Evolutionary conservation across 2,888 invertebrate species (phyloP).

Genomic region (Ornithoptera alexandrae): DNA sequence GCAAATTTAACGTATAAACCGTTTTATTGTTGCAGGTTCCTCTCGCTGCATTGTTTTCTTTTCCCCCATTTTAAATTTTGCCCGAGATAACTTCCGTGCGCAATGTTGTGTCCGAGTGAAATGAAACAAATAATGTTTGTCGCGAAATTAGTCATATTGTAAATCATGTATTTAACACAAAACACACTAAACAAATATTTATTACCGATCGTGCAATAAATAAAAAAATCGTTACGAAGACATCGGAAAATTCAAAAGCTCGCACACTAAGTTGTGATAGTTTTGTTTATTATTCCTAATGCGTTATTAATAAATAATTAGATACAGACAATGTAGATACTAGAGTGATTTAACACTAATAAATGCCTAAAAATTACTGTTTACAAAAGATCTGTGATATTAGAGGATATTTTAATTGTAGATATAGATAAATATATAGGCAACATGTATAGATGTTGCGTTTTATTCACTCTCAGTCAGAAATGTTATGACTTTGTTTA

Average conservation of each 20-base stretch:
- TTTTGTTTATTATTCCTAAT: slow-evolving; percentile 6
- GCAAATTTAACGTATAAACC: slow-evolving; percentile 36
- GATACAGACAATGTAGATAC: slow-evolving; percentile 2
- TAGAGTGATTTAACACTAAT: not conserved
- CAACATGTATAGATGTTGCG: slow-evolving; percentile 52
- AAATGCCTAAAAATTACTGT: slow-evolving; percentile 5
- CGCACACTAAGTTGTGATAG: slow-evolving; percentile 11
- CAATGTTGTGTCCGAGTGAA: slow-evolving; percentile 35
- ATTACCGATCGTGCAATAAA: slow-evolving; percentile 28
- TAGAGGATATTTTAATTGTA: slow-evolving; percentile 52
- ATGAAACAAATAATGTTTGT: slow-evolving; percentile 18
- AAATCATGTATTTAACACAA: slow-evolving; percentile 11
- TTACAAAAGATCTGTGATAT: slow-evolving; percentile 66
- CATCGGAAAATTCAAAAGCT: not conserved
- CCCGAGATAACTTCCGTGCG: slow-evolving; percentile 78
- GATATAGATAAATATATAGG: slow-evolving; percentile 39
- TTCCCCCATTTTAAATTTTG: slow-evolving; percentile 92
- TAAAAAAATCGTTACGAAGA: not conserved
- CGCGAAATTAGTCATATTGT: slow-evolving; percentile 15
- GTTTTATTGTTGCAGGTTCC: slow-evolving; percentile 84
- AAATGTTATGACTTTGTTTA: slow-evolving; percentile 65
- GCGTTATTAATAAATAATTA: slow-evolving; percentile 1
- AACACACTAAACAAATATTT: slow-evolving; percentile 3
- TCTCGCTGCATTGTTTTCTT: slow-evolving; percentile 93
- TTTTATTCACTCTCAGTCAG: slow-evolving; percentile 57